phyloP scores from a whole-genome alignment of 2,888 invertebrate genomes.

The Pandemis heparana region DNA sequence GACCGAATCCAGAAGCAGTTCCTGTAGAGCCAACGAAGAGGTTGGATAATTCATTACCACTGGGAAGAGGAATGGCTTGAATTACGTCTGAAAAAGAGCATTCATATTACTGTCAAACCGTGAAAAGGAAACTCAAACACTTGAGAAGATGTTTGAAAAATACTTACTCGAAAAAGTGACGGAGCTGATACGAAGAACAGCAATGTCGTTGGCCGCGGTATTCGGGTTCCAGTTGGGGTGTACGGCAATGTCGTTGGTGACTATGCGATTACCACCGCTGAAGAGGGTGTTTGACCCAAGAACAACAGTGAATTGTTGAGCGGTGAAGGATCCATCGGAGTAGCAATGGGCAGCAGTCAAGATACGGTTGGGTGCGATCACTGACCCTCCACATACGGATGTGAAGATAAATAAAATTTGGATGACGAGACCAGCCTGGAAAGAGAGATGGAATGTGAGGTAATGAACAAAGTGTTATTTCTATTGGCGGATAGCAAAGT shows the following conservation, averaged over 20 bases:
- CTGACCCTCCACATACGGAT: slow-evolving; percentile 64
- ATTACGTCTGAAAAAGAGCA: slow-evolving; percentile 54
- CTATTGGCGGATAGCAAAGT: no score
- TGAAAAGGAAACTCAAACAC: no score
- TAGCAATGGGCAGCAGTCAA: slow-evolving; percentile 67
- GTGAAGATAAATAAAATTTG: slow-evolving; percentile 53
- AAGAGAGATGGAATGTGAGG: background rate
- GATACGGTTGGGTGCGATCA: slow-evolving; percentile 53
- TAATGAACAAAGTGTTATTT: no score
- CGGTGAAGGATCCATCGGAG: slow-evolving; percentile 54
- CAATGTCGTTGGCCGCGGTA: slow-evolving; percentile 61
- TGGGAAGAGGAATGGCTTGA: slow-evolving; percentile 55
- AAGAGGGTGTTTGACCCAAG: slow-evolving; percentile 64
- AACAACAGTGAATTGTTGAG: slow-evolving; percentile 58
- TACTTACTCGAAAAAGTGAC: slow-evolving; percentile 57
- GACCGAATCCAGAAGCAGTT: slow-evolving; percentile 61
- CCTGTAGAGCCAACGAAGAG: slow-evolving; percentile 52
- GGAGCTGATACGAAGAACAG: slow-evolving; percentile 54
- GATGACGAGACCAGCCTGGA: slow-evolving; percentile 65
- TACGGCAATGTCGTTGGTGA: slow-evolving; percentile 53
- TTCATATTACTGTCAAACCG: background rate
- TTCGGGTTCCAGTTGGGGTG: slow-evolving; percentile 61
- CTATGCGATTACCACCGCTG: slow-evolving; percentile 58
- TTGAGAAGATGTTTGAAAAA: background rate
- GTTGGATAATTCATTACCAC: slow-evolving; percentile 49